Evolutionary conservation across 2,888 invertebrate genomes (phyloP).

Genomic region (Polydrusus cervinus): DNA sequence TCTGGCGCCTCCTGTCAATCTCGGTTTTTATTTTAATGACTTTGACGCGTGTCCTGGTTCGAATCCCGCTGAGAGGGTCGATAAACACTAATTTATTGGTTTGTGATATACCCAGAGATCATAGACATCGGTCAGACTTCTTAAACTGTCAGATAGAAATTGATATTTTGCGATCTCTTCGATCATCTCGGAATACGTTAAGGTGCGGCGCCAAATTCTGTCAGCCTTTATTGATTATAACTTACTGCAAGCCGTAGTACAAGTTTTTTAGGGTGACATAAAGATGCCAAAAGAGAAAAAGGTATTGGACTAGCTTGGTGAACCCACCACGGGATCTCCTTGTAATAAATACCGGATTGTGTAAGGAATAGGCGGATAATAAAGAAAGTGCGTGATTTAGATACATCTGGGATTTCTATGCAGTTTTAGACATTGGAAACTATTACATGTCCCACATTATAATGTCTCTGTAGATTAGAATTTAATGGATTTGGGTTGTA

Average conservation of each 20-base stretch:
- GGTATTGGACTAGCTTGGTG: too few relatives aligned
- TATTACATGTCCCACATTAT: too few relatives aligned
- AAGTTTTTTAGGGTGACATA: too few relatives aligned
- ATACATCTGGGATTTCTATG: too few relatives aligned
- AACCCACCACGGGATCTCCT: too few relatives aligned
- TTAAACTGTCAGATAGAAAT: conserved; percentile 41
- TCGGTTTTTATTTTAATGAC: conserved; percentile 26
- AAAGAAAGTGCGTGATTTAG: too few relatives aligned
- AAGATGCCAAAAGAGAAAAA: too few relatives aligned
- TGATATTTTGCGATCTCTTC: conserved; percentile 29
- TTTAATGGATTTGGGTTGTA: too few relatives aligned
- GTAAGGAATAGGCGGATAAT: too few relatives aligned
- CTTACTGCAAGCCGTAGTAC: background rate
- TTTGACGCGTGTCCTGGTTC: conserved; percentile 44
- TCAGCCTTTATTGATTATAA: background rate
- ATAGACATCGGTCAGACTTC: conserved; percentile 26
- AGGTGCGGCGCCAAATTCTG: conserved; percentile 30
- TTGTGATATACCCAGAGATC: conserved; percentile 30
- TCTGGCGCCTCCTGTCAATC: conserved; percentile 14
- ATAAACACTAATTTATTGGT: conserved; percentile 44
- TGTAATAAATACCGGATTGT: too few relatives aligned
- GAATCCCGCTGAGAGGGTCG: conserved; percentile 42
- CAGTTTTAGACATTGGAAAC: too few relatives aligned
- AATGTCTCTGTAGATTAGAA: too few relatives aligned
- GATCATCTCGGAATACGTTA: background rate